Evolutionary conservation across 92 coral and sea anemone genomes (phyloP).

Genomic region (Desmophyllum pertusum): DNA sequence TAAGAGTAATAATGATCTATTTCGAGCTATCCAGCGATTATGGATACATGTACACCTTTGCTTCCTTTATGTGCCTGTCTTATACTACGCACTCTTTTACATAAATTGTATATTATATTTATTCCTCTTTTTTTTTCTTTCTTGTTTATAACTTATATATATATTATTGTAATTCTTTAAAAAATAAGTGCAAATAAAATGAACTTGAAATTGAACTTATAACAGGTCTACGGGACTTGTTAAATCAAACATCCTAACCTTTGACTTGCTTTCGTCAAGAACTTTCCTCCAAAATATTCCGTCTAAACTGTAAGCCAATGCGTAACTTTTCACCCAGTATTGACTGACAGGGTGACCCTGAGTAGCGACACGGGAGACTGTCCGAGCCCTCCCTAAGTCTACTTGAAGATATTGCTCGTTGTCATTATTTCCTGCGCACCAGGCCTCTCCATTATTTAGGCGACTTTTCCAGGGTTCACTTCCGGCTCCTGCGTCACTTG

Average conservation of each 20-base stretch:
- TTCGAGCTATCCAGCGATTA: no score
- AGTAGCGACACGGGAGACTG: conserved; percentile 47
- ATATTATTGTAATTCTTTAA: no score
- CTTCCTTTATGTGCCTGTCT: no score
- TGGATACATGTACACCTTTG: no score
- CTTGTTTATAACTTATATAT: no score
- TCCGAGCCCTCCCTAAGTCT: conserved; percentile 54
- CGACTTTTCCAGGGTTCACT: conserved; percentile 57
- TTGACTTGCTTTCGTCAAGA: neutral
- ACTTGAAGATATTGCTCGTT: conserved; percentile 36
- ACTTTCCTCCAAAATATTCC: conserved; percentile 46
- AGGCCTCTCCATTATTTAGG: conserved; percentile 55
- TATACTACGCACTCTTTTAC: no score
- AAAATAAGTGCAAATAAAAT: no score
- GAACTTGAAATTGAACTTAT: neutral
- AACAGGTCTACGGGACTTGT: no score
- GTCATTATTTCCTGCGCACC: conserved; percentile 52
- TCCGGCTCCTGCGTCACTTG: conserved; percentile 43
- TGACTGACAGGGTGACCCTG: conserved; percentile 51
- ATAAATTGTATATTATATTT: no score
- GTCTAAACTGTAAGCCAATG: conserved; percentile 56
- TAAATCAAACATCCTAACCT: neutral
- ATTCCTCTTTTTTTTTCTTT: no score
- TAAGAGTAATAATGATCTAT: no score
- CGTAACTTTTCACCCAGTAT: conserved; percentile 46